Percentiles rank a stretch among this genome's conserved stretches.
Conservation (phyloP, 2,888 invertebrate genomes). For the Deilephila porcellus region DNA sequence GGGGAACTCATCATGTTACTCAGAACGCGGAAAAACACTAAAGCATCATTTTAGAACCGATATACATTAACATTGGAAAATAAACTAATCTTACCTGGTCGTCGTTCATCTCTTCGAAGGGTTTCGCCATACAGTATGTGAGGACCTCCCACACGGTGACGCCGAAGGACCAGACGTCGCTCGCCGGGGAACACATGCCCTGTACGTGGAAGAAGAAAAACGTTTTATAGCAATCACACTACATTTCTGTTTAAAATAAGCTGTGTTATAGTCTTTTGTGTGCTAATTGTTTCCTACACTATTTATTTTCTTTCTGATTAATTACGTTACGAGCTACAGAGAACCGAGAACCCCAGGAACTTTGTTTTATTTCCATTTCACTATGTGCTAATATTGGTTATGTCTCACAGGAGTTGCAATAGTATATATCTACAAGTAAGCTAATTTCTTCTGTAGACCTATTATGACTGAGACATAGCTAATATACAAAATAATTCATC, state of each 20-base stretch:
- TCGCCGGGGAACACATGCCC: conserved; percentile 94
- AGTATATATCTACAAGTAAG: too few species aligned
- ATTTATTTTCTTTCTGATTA: too few species aligned
- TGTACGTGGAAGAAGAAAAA: conserved; percentile 63
- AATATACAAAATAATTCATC: too few species aligned
- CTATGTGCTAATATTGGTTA: too few species aligned
- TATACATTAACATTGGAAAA: neutral
- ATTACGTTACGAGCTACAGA: too few species aligned
- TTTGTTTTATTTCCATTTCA: too few species aligned
- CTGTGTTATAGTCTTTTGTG: neutral
- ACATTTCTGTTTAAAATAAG: conserved; percentile 21
- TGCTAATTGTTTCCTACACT: too few species aligned
- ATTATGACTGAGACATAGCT: too few species aligned
- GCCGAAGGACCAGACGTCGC: conserved; percentile 96
- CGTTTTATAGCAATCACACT: neutral
- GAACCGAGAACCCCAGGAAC: too few species aligned
- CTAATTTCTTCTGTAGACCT: too few species aligned
- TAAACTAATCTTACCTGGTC: conserved; percentile 86
- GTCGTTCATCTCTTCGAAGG: conserved; percentile 92
- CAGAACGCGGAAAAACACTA: too few species aligned
- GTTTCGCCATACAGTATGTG: conserved; percentile 91
- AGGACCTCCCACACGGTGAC: conserved; percentile 96
- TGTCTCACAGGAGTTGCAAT: too few species aligned
- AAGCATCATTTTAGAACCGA: neutral
- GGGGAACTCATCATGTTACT: neutral